Conservation (phyloP, 1,140 invertebrate genomes). For the Samia ricini region DNA sequence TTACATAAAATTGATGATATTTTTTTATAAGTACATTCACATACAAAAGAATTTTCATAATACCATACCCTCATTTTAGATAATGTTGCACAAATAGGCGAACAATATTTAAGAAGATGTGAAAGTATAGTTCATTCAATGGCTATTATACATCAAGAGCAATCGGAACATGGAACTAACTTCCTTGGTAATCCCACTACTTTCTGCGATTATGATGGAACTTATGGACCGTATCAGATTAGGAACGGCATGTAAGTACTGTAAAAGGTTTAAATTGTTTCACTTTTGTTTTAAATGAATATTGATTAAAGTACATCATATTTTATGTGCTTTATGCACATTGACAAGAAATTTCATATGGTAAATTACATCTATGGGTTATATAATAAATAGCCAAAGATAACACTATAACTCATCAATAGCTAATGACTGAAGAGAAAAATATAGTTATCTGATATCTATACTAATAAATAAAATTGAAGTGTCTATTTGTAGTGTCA, state of each 20-base stretch:
- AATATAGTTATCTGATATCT: no score
- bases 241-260: constrained; percentile 70
- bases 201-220: constrained; percentile 80
- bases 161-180: constrained; percentile 74
- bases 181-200: constrained; percentile 63
- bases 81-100: constrained; percentile 53
- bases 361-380: no score
- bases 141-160: constrained; percentile 63
- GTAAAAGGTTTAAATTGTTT: neutral
- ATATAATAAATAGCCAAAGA: no score
- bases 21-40: no score
- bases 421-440: no score
- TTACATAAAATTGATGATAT: no score
- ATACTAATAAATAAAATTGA: no score
- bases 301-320: neutral
- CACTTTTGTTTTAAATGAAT: neutral
- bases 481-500: no score
- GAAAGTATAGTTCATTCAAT: constrained; percentile 78
- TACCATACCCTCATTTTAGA: constrained; percentile 57
- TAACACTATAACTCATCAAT: no score
- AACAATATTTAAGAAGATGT: constrained; percentile 79
- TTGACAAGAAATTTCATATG: no score
- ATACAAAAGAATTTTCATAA: no score
- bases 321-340: no score
- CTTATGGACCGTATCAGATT: constrained; percentile 77